A percentile compares a stretch with the other conserved stretches of the same genome.
Evolutionary conservation across 2,888 invertebrate species (phyloP).

Genomic region (Drosophila tanythrix): DNA sequence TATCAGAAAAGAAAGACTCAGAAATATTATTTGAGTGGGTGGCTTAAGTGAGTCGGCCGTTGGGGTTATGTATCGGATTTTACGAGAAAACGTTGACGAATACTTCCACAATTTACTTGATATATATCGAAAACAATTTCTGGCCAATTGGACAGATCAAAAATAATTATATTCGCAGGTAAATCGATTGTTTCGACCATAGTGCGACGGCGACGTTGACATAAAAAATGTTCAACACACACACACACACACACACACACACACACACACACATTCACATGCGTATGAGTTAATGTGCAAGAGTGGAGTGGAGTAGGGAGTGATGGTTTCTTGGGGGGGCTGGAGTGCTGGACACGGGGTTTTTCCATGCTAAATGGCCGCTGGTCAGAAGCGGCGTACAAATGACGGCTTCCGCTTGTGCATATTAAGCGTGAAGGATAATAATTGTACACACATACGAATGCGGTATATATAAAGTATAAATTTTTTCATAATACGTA

Average conservation of each 20-base stretch:
- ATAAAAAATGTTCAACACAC: conserved; percentile 41
- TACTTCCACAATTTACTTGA: background rate
- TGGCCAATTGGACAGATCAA: background rate
- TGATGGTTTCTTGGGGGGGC: background rate
- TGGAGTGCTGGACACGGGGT: conserved; percentile 2
- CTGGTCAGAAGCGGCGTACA: conserved; percentile 75
- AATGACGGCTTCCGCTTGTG: conserved; percentile 81
- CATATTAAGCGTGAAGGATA: conserved; percentile 81
- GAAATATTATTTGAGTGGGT: background rate
- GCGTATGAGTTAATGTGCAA: conserved; percentile 11
- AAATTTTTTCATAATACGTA: conserved; percentile 53
- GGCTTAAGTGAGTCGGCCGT: background rate
- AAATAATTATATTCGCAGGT: background rate
- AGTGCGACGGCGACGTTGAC: conserved; percentile 53
- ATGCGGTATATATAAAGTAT: conserved; percentile 49
- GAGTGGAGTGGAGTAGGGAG: background rate
- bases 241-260: conserved; percentile 1
- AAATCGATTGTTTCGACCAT: background rate
- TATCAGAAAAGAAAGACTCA: background rate
- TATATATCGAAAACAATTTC: background rate
- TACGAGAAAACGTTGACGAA: background rate
- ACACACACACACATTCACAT: conserved; percentile 2
- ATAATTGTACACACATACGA: conserved; percentile 68
- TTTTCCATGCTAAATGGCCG: conserved; percentile 70
- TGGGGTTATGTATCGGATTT: background rate